Evolutionary conservation across 2,113 vertebrate genomes (phyloP).

Genomic region (Myiagra hebetior): DNA sequence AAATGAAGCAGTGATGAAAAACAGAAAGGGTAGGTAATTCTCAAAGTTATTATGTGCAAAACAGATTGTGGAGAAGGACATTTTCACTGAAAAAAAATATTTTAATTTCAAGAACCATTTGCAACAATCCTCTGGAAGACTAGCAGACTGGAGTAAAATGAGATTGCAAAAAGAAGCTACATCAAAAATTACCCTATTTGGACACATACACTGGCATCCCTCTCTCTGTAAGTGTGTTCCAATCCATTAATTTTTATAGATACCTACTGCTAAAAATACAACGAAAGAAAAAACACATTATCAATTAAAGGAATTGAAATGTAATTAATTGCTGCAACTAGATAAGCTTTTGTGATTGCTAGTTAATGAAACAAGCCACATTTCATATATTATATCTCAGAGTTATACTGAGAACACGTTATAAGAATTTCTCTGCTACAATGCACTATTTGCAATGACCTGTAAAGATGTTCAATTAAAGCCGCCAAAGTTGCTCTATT

Average conservation of each 20-base stretch:
- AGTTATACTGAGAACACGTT: background rate
- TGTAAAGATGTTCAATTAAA: constrained; percentile 92
- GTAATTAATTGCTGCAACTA: background rate
- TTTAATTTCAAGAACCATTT: background rate
- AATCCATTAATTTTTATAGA: background rate
- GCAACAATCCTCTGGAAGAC: background rate
- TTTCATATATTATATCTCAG: background rate
- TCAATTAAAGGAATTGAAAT: background rate
- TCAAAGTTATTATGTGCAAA: background rate
- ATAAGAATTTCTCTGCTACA: background rate
- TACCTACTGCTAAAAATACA: background rate
- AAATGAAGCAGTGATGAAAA: background rate
- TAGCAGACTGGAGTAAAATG: background rate
- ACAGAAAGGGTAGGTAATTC: background rate
- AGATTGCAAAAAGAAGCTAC: background rate
- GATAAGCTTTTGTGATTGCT: background rate
- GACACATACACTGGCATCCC: background rate
- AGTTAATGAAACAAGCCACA: background rate
- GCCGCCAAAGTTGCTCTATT: constrained; percentile 88
- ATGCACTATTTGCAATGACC: constrained; percentile 70
- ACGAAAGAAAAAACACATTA: background rate
- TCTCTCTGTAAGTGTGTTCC: background rate
- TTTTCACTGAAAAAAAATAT: background rate
- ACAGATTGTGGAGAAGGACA: background rate
- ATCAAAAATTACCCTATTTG: background rate